Base-by-base conservation (phyloP, 1,140 invertebrate species). In the Reticulitermes speratus region DNA sequence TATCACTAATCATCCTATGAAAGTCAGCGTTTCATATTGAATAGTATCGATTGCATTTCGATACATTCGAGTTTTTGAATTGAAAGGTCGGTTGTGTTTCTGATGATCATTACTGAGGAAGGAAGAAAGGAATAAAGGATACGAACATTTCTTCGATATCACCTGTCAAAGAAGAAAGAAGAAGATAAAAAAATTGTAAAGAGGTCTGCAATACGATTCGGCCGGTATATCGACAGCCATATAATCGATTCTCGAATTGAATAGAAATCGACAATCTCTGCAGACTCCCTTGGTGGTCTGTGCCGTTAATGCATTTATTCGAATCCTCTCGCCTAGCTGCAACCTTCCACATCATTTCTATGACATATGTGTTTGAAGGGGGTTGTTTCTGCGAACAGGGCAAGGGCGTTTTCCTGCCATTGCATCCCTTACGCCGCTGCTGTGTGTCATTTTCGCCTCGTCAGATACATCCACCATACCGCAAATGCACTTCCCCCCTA, bases 241-340 rank as follows among this genome's bases (percentile, higher is more conserved):
- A 75, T 75, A 75, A 75, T 75, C 65, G 65, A 75, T 75, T 30
- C 65, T 75, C 65, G 65, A 75, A 75, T 75, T 75, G 65, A 75
- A 75, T 75, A 30, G 65, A 75, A 75, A 75, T 75, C 65, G 65
- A 30, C 65, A 75, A 75, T 75, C 65, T 75, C 25, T 75, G 65
- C 65, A 75, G n/a, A 6, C 65, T 16, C 65, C 6, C n/a, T 6
- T 55, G 65, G 65, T 75, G 65, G 65, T 75, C 65, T 14, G n/a
- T 75, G 25, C 65, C n/a, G 65, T 75, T 75, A 75, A 75, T 75
- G 65, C 65, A 75, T 75, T 75, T 75, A 75, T 75, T 75, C 65
- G 25, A 30, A 75, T 75, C 65, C 65, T 30, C 65, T 8, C 65
- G 25, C 65, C 9, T 25, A 75, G 7, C 65, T 75, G 65, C 16